Conservation (phyloP, 2,113 vertebrate species). For the Sylvilagus bachmani region DNA sequence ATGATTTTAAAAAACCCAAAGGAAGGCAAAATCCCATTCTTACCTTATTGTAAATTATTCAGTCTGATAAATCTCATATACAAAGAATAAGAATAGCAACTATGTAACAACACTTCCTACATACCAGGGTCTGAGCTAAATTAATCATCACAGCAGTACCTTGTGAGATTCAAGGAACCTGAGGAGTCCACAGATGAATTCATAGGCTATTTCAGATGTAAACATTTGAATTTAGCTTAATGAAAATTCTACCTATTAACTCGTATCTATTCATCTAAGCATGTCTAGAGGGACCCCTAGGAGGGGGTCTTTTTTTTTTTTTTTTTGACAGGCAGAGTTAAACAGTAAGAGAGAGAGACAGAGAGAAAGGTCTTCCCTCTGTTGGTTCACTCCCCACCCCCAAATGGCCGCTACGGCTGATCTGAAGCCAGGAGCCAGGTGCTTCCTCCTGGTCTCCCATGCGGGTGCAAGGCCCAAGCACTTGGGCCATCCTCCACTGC, state of each 20-base stretch:
- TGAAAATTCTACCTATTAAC: neutral
- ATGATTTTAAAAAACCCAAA: conserved; percentile 36
- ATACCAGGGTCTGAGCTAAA: neutral
- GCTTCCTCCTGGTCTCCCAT: too few relatives aligned
- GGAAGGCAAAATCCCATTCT: neutral
- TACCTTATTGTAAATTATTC: conserved; percentile 47
- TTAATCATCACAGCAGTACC: conserved; percentile 12
- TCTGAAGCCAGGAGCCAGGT: too few relatives aligned
- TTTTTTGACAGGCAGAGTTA: too few relatives aligned
- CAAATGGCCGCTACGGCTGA: too few relatives aligned
- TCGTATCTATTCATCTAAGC: neutral
- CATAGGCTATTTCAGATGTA: conserved; percentile 37
- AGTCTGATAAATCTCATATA: conserved; percentile 38
- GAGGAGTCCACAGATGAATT: neutral
- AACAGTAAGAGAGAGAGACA: too few relatives aligned
- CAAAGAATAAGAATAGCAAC: conserved; percentile 7
- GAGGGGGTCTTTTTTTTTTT: too few relatives aligned
- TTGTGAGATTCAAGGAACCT: neutral
- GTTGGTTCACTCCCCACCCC: too few relatives aligned
- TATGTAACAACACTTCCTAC: neutral
- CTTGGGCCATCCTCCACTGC: too few relatives aligned
- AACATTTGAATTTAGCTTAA: conserved; percentile 35
- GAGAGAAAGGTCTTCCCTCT: too few relatives aligned
- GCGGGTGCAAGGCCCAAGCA: too few relatives aligned
- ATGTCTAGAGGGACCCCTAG: neutral